A percentile compares a stretch with the other conserved stretches of the same genome.
Conservation (phyloP, 2,888 invertebrate species). For the Ametastegia equiseti region DNA sequence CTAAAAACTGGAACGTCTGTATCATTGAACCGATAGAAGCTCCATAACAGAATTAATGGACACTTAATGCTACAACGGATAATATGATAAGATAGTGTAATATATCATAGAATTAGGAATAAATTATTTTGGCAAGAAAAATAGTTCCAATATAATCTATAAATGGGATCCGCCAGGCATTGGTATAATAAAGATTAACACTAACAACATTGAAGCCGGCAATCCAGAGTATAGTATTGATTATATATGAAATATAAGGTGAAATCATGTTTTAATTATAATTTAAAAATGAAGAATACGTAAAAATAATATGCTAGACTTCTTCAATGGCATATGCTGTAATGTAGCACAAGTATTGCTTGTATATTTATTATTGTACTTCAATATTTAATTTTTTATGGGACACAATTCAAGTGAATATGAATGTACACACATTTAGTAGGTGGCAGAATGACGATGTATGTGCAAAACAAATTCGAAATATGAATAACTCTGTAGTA, state of each 20-base stretch:
- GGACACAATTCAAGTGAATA: too few relatives aligned
- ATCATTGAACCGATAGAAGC: not conserved
- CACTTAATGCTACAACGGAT: not conserved
- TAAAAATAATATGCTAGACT: not conserved
- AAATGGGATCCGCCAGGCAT: not conserved
- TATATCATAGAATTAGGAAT: not conserved
- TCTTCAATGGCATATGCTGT: not conserved
- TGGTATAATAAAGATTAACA: not conserved
- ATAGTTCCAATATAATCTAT: conserved; percentile 21
- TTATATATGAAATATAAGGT: not conserved
- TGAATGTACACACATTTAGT: too few relatives aligned
- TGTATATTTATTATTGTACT: too few relatives aligned
- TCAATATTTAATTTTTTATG: too few relatives aligned
- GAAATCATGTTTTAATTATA: not conserved
- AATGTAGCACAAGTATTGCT: too few relatives aligned
- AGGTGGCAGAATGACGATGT: not conserved
- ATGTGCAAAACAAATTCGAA: not conserved
- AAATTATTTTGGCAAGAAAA: conserved; percentile 38
- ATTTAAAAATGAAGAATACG: not conserved
- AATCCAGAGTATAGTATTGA: not conserved
- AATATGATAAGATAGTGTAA: conserved; percentile 9
- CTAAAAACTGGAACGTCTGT: conserved; percentile 32
- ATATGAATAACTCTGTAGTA: not conserved
- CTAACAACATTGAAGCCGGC: not conserved
- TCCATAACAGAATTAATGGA: not conserved